phyloP scores from a whole-genome alignment of 1,140 invertebrate genomes.

The Scaptodrosophila lebanonensis region DNA sequence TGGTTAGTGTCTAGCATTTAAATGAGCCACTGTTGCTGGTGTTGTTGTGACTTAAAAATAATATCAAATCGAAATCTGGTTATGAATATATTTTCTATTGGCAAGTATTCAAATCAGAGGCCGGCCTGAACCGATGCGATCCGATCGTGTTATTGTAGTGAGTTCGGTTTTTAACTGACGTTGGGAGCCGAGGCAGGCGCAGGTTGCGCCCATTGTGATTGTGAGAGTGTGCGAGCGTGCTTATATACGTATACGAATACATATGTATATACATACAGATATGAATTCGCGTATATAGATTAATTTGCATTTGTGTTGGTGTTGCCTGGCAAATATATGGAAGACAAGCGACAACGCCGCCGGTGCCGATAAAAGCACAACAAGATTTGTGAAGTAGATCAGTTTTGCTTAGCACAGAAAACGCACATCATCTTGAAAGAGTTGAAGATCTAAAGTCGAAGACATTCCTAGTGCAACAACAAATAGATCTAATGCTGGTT shows the following conservation, averaged over 20 bases:
- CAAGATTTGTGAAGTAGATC: constrained; percentile 63
- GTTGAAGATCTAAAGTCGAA: constrained; percentile 5
- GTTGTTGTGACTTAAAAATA: too few species aligned
- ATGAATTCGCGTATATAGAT: constrained; percentile 3
- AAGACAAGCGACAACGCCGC: constrained; percentile 31
- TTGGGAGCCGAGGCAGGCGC: constrained; percentile 37
- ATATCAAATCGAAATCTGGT: neutral
- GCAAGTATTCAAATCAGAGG: constrained; percentile 47
- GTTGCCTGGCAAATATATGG: constrained; percentile 29
- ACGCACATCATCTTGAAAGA: constrained; percentile 28
- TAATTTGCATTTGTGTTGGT: constrained; percentile 7
- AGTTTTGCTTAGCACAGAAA: constrained; percentile 62
- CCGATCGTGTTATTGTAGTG: constrained; percentile 27
- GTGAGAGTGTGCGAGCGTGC: too few species aligned
- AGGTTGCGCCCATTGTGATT: too few species aligned
- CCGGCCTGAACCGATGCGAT: neutral
- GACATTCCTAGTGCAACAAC: neutral
- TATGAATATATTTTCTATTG: constrained; percentile 42
- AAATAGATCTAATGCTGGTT: constrained; percentile 56
- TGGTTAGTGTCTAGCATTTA: too few species aligned
- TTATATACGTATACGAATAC: constrained; percentile 18
- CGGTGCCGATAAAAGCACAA: constrained; percentile 66
- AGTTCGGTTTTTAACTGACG: too few species aligned
- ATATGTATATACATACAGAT: neutral
- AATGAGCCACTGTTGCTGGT: too few species aligned